A percentile compares a stretch with the other conserved stretches of the same genome.
These are phyloP conservation scores for Apodemus speciosus DNA, from an alignment of 2,113 vertebrate genomes.

Conservation along the genomic window DNA sequence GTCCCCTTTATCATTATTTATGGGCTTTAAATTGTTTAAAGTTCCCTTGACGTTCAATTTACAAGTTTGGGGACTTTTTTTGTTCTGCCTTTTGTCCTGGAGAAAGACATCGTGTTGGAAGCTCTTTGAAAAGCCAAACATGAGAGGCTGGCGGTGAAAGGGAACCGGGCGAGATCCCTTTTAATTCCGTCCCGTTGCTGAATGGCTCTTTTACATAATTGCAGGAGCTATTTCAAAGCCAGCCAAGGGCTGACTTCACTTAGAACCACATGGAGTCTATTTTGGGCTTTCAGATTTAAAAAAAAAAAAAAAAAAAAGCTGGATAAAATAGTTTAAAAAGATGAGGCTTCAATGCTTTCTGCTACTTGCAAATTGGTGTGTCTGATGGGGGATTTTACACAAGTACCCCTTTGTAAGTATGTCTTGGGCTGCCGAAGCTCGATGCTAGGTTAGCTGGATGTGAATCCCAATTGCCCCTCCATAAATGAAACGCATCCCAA, in stretches of 20 bases:
- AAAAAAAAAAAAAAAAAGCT: constrained; percentile 73
- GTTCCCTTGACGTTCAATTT: constrained; percentile 89
- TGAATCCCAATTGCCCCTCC: constrained; percentile 72
- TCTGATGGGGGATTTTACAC: constrained; percentile 81
- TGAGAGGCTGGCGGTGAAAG: constrained; percentile 86
- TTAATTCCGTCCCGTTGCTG: constrained; percentile 87
- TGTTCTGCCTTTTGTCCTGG: constrained; percentile 85
- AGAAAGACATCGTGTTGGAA: constrained; percentile 88
- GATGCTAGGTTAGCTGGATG: constrained; percentile 71
- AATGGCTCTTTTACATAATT: constrained; percentile 91
- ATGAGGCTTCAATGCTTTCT: constrained; percentile 78
- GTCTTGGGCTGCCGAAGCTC: constrained; percentile 54
- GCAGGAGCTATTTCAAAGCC: constrained; percentile 88
- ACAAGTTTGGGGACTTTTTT: constrained; percentile 87
- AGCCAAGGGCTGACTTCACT: constrained; percentile 86
- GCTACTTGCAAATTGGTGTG: constrained; percentile 84
- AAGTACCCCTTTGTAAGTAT: constrained; percentile 80
- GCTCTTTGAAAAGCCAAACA: constrained; percentile 89
- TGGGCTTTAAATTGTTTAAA: constrained; percentile 88
- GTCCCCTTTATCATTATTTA: constrained; percentile 88
- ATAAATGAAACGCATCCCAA: constrained; percentile 77
- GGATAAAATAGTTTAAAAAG: constrained; percentile 82
- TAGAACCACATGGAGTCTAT: constrained; percentile 88
- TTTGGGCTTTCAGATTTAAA: constrained; percentile 83
- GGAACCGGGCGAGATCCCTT: constrained; percentile 84